These are phyloP conservation scores for Gallinago solitaria DNA, from an alignment of 2,797 vertebrate species.

Conservation along the genomic window DNA sequence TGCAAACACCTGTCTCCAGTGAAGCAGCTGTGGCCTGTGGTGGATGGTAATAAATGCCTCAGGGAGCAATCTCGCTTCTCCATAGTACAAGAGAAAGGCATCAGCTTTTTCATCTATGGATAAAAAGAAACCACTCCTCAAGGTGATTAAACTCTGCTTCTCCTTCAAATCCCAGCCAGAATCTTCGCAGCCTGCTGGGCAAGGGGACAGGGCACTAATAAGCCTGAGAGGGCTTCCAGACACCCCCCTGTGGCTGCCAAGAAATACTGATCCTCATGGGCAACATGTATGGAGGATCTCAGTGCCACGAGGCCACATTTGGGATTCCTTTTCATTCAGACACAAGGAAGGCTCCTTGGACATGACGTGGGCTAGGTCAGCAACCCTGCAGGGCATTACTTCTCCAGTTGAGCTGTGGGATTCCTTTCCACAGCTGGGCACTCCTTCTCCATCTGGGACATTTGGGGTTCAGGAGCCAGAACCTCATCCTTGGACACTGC, in stretches of 20 bases:
- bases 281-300: background rate
- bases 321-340: background rate
- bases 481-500: background rate
- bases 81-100: background rate
- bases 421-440: too few relatives aligned
- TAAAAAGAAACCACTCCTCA: background rate
- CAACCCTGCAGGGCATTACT: background rate
- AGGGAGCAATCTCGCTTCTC: background rate
- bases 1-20: background rate
- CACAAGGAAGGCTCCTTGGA: background rate
- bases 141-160: background rate
- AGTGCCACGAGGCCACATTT: too few relatives aligned
- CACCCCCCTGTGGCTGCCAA: background rate
- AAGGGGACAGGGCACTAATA: background rate
- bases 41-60: background rate
- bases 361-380: fast-evolving
- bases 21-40: background rate
- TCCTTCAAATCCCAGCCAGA: background rate
- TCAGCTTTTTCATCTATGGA: background rate
- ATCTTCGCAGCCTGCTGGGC: background rate
- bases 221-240: background rate
- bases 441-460: background rate
- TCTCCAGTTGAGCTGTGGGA: background rate
- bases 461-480: background rate
- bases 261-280: background rate